Percentiles rank a stretch among this genome's conserved stretches.
Evolutionary conservation across 2,797 vertebrate species (phyloP).

Genomic region (Benthosema pterotum): DNA sequence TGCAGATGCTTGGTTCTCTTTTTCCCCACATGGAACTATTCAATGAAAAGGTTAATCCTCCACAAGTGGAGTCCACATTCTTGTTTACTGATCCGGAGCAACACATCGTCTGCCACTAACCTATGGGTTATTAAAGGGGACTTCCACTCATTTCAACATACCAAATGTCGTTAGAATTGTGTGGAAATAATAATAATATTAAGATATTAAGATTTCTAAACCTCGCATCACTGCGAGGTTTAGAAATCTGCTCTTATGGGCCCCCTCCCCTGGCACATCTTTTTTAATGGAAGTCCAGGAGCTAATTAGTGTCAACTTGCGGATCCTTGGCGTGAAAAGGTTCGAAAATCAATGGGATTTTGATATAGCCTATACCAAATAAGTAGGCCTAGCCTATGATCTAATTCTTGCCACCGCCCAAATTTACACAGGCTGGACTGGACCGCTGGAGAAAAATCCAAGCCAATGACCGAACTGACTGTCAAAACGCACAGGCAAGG

Average conservation of each 20-base stretch:
- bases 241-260: no score
- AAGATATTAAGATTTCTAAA: no score
- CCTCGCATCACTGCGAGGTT: no score
- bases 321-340: no score
- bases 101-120: slow-evolving; percentile 4
- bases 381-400: not conserved
- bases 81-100: slow-evolving; percentile 16
- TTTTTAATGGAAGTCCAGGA: no score
- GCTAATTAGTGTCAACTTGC: no score
- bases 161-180: no score
- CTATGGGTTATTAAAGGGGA: not conserved
- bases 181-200: no score
- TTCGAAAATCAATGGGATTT: no score
- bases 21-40: not conserved
- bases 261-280: no score
- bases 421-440: slow-evolving; percentile 42
- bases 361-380: no score
- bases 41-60: not conserved
- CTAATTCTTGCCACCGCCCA: not conserved
- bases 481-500: slow-evolving; percentile 49
- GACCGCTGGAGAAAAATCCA: slow-evolving; percentile 31
- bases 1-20: not conserved
- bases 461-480: slow-evolving; percentile 58
- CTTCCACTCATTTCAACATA: no score
- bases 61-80: slow-evolving; percentile 3